Percentiles rank a stretch among this genome's conserved stretches.
phyloP scores from a whole-genome alignment of 2,797 vertebrate genomes.

The Poliocrania exsul region DNA sequence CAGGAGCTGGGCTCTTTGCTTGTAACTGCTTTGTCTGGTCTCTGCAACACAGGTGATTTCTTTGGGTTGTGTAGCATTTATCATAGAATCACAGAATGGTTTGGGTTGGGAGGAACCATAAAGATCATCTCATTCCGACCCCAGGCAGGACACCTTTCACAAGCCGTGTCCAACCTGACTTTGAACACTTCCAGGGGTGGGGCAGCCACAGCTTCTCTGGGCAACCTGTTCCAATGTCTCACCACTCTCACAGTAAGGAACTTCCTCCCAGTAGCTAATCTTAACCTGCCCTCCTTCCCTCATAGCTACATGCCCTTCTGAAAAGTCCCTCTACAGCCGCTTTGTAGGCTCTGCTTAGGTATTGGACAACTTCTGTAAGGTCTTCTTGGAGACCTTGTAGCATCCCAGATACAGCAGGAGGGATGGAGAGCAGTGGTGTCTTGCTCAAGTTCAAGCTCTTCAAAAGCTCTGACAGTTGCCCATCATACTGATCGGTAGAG shows the following conservation, averaged over 20 bases:
- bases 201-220: background rate
- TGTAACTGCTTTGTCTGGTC: background rate
- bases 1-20: background rate
- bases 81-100: background rate
- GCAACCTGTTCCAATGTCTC: no score
- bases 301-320: background rate
- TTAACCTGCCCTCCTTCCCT: background rate
- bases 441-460: background rate
- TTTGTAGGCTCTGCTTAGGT: background rate
- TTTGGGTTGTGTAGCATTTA: background rate
- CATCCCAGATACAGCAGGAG: background rate
- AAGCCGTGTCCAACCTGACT: background rate
- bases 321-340: background rate
- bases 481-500: background rate
- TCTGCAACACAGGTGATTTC: rapidly evolving
- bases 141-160: background rate
- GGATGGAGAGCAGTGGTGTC: background rate
- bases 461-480: background rate
- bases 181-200: background rate
- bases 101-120: background rate
- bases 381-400: background rate
- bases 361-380: background rate
- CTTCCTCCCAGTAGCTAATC: background rate
- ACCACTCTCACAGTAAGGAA: background rate
- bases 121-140: background rate